A percentile compares a stretch with the other conserved stretches of the same genome.
phyloP scores from a whole-genome alignment of 2,113 vertebrate species.

The Mionectes macconnelli region DNA sequence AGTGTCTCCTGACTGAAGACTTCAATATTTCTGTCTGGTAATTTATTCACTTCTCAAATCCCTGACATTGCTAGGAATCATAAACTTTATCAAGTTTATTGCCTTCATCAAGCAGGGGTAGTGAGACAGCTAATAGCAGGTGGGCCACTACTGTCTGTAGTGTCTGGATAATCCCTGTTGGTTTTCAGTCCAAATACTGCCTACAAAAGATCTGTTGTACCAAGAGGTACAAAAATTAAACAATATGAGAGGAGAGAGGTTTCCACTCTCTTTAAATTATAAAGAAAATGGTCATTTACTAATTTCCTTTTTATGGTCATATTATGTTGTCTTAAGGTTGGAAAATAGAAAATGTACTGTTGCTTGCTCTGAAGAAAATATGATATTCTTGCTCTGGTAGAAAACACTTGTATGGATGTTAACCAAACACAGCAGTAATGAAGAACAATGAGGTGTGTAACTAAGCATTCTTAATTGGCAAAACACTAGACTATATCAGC shows the following conservation, averaged over 20 bases:
- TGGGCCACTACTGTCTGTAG: not conserved
- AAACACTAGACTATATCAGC: not conserved
- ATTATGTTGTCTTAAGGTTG: not conserved
- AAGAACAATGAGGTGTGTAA: not conserved
- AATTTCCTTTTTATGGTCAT: not conserved
- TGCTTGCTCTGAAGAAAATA: conserved; percentile 9
- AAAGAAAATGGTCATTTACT: not conserved
- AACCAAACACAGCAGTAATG: not conserved
- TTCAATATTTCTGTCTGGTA: conserved; percentile 46
- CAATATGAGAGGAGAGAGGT: not conserved
- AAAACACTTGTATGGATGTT: not conserved
- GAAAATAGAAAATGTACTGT: not conserved
- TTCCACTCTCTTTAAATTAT: not conserved
- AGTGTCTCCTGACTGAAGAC: conserved; percentile 20
- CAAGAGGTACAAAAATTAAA: not conserved
- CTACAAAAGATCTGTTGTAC: not conserved
- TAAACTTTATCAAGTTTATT: conserved; percentile 37
- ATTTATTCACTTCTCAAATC: conserved; percentile 51
- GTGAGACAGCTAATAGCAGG: not conserved
- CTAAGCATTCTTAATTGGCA: not conserved
- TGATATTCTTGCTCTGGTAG: not conserved
- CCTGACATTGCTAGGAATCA: conserved; percentile 10
- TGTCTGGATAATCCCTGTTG: not conserved
- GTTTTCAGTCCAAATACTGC: not conserved
- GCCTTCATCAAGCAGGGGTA: conserved; percentile 30